Conservation (phyloP, 2,888 invertebrate genomes). For the Brenthis hecate region DNA sequence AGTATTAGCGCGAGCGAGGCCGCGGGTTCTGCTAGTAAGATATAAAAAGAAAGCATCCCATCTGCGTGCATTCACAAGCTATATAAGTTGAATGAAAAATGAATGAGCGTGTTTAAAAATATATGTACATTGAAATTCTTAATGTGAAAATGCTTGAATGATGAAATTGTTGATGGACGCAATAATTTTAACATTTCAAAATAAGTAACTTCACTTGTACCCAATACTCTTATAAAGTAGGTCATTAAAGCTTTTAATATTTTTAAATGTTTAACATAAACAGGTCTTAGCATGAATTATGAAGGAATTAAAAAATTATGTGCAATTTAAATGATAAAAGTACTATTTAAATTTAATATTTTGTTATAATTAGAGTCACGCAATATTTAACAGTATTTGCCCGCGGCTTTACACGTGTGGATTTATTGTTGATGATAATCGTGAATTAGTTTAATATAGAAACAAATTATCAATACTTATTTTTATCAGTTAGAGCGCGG, state of each 20-base stretch:
- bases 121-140: conserved; percentile 10
- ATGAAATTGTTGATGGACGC: conserved; percentile 14
- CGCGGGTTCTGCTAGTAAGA: background rate
- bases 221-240: conserved; percentile 13
- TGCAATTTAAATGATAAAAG: conserved; percentile 7
- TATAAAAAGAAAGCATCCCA: background rate
- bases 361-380: no score
- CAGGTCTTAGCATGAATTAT: conserved; percentile 6
- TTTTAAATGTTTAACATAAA: conserved; percentile 13
- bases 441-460: no score
- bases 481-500: no score
- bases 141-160: conserved; percentile 21
- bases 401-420: no score
- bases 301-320: conserved; percentile 15
- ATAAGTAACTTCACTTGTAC: conserved; percentile 12
- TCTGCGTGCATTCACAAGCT: conserved; percentile 20
- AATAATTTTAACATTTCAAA: conserved; percentile 14
- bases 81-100: conserved; percentile 34
- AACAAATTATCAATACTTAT: no score
- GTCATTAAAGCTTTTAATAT: conserved; percentile 9
- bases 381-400: no score
- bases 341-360: background rate
- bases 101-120: conserved; percentile 24
- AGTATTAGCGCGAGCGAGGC: no score
- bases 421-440: no score